Evolutionary conservation across 1,140 invertebrate genomes (phyloP).

Genomic region (Xylocopa sonorina): DNA sequence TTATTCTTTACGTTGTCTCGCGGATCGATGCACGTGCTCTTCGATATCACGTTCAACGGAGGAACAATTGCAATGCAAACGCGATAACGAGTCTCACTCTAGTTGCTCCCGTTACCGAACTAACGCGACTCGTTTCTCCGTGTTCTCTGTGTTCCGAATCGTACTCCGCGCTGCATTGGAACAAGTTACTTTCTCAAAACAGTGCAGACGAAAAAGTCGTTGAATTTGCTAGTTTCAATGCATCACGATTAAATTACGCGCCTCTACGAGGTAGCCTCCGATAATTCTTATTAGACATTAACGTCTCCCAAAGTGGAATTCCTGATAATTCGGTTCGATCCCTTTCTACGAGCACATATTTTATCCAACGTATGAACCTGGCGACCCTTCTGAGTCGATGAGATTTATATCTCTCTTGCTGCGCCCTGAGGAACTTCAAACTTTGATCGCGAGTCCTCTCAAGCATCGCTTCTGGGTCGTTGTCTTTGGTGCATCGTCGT

Average conservation of each 20-base stretch:
- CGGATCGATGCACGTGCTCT: slow-evolving; percentile 3
- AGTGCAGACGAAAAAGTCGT: too few relatives aligned
- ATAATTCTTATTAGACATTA: background rate
- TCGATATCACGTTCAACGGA: background rate
- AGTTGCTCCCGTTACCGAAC: background rate
- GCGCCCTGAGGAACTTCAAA: background rate
- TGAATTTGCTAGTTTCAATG: too few relatives aligned
- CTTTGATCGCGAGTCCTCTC: background rate
- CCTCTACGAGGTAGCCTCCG: background rate
- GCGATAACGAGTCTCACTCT: slow-evolving; percentile 3
- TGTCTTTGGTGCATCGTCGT: slow-evolving; percentile 2
- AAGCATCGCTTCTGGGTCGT: background rate
- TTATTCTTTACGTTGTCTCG: background rate
- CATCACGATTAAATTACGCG: background rate
- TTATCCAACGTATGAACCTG: background rate
- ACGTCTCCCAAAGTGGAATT: background rate
- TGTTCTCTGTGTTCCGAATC: too few relatives aligned
- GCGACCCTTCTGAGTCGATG: background rate
- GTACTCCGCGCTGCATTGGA: too few relatives aligned
- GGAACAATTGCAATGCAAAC: slow-evolving; percentile 19
- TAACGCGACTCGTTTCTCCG: background rate
- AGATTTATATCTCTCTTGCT: slow-evolving; percentile 9
- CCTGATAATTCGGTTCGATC: background rate
- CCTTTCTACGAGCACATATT: background rate
- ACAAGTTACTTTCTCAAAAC: too few relatives aligned